Base-by-base conservation (phyloP, 2,888 invertebrate genomes). In the Brachyptera risi region DNA sequence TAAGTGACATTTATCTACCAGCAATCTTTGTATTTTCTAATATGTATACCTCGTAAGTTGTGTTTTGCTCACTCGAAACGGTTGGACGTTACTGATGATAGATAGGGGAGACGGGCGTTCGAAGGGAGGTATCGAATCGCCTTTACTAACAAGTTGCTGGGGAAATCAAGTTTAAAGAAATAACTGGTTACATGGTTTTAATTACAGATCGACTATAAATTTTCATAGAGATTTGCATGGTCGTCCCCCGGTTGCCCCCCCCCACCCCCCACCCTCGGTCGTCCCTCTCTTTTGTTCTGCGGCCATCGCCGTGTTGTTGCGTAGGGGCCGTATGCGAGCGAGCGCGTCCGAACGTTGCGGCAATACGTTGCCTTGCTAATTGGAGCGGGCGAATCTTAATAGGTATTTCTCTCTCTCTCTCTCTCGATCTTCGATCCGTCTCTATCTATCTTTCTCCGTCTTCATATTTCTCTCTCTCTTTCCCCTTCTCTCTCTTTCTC, bases 181-280 rank as follows among this genome's bases (percentile, higher is more conserved):
- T 54, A 47, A 54, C 54, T 54, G 54, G 54, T 54, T 35, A 47
- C 24, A 47, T 17, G 47, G 40, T 63, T 63, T 60, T 63, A 63
- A 63, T 63, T 63, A 60, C 60, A 59, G 24, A 47, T 24, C 50
- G 44, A n/a, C 62, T 49, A 63, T 63, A 63, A 63, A 63, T 60
- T 63, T 63, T 37, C 59, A 31, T 44, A 54, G 62, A 49, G 38
- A 63, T 63, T 63, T 60, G 56, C 57, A 63, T 60, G 27, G 27
- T 47, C 47, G 56, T 56, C 59, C 37, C 2, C 11, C 56, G 62
- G 62, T 56, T 15, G 26, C n/a, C n/a, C n/a, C n/a, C n/a, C n/a
- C n/a, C n/a, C n/a, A n/a, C n/a, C n/a, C n/a, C n/a, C n/a, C n/a
- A n/a, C n/a, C n/a, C n/a, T n/a, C n/a, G n/a, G n/a, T n/a, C n/a